phyloP scores from a whole-genome alignment of 2,797 vertebrate species.

The Moxostoma hubbsi region DNA sequence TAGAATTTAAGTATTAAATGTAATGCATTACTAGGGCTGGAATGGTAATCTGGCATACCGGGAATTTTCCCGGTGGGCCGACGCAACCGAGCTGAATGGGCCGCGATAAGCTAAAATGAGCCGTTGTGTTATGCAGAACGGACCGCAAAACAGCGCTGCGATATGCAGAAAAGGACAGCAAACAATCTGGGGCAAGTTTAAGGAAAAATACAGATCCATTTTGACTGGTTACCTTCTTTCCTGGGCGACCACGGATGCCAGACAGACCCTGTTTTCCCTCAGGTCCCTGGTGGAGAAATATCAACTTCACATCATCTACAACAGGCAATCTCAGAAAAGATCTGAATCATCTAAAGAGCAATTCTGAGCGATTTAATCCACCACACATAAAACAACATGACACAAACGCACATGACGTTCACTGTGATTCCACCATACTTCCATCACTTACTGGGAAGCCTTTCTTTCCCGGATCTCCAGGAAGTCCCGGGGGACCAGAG shows the following conservation, averaged over 20 bases:
- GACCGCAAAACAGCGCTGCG: no score
- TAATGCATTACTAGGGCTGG: no score
- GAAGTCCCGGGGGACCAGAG: constrained; percentile 76
- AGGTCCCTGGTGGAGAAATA: constrained; percentile 78
- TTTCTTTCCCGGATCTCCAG: constrained; percentile 81
- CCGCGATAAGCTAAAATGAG: no score
- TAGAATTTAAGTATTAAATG: no score
- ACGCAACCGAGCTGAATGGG: no score
- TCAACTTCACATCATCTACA: constrained; percentile 8
- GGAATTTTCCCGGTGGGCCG: no score
- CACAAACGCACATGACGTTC: not conserved
- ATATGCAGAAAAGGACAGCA: no score
- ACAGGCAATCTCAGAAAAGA: not conserved
- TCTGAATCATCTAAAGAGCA: not conserved
- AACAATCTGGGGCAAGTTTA: no score
- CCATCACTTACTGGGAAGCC: constrained; percentile 85
- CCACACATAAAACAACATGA: not conserved
- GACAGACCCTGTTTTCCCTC: constrained; percentile 87
- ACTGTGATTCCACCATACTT: not conserved
- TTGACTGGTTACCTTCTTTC: constrained; percentile 86
- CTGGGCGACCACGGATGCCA: constrained; percentile 88
- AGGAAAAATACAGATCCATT: not conserved
- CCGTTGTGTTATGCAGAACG: no score
- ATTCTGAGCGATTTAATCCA: not conserved
- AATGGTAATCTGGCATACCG: no score